Conservation (phyloP, 2,113 vertebrate genomes). For the Mus musculus region DNA sequence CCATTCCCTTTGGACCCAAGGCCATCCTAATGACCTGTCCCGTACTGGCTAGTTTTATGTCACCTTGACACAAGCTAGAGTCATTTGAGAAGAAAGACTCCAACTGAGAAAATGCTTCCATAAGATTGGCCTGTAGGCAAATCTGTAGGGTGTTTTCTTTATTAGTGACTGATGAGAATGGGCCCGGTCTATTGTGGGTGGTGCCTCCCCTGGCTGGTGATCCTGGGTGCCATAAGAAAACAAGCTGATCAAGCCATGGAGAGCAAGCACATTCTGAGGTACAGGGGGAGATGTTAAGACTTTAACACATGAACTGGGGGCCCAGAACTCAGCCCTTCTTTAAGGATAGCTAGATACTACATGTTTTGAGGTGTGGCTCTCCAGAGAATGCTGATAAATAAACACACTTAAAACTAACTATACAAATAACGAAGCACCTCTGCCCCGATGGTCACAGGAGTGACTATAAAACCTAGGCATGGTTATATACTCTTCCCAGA, state of each 20-base stretch:
- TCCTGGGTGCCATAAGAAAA: not conserved
- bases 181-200: too few species aligned
- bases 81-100: not conserved
- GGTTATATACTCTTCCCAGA: constrained; percentile 72
- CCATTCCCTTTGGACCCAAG: not conserved
- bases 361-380: not conserved
- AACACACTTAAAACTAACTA: not conserved
- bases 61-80: not conserved
- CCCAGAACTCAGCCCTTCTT: not conserved
- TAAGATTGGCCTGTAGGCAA: not conserved
- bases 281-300: not conserved
- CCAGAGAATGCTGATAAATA: not conserved
- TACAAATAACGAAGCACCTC: not conserved
- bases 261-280: not conserved
- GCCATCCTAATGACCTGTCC: not conserved
- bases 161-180: not conserved
- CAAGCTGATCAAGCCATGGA: not conserved
- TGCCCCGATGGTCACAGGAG: not conserved
- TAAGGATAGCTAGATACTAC: not conserved
- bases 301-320: not conserved
- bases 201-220: not conserved
- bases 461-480: constrained; percentile 73
- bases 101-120: not conserved
- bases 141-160: not conserved
- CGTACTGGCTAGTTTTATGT: not conserved